Conservation (phyloP, 2,113 vertebrate species). For the Leptocoma aspasia region DNA sequence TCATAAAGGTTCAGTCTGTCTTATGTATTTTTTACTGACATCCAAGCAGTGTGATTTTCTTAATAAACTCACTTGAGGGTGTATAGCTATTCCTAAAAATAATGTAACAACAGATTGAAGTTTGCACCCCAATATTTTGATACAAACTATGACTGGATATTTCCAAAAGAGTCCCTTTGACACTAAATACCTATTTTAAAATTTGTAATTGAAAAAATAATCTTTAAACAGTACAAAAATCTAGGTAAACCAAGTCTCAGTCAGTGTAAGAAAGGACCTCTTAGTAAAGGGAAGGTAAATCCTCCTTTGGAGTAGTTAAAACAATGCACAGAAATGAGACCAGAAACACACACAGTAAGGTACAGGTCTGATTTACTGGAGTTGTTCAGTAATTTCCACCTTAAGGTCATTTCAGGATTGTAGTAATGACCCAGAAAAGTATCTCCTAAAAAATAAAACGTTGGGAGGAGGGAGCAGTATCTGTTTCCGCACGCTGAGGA, state of each 20-base stretch:
- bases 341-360: not conserved
- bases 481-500: not conserved
- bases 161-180: slow-evolving; percentile 16
- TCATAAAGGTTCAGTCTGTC: not conserved
- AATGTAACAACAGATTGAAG: not conserved
- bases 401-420: not conserved
- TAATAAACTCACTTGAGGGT: not conserved
- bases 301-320: not conserved
- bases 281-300: not conserved
- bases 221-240: slow-evolving; percentile 36
- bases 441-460: not conserved
- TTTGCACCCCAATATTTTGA: not conserved
- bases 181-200: slow-evolving; percentile 15
- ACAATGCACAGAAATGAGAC: slow-evolving; percentile 12
- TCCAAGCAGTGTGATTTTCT: not conserved
- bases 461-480: not conserved
- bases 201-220: not conserved
- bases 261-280: not conserved
- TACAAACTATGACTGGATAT: not conserved
- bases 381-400: not conserved
- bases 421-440: not conserved
- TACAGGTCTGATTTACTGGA: slow-evolving; percentile 32
- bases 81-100: not conserved
- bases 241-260: not conserved
- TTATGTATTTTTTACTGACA: not conserved